Percentiles rank a stretch among this genome's conserved stretches.
These are phyloP conservation scores for Epsilonema sp. DNA, from an alignment of 2,888 invertebrate species.

Conservation along the genomic window DNA sequence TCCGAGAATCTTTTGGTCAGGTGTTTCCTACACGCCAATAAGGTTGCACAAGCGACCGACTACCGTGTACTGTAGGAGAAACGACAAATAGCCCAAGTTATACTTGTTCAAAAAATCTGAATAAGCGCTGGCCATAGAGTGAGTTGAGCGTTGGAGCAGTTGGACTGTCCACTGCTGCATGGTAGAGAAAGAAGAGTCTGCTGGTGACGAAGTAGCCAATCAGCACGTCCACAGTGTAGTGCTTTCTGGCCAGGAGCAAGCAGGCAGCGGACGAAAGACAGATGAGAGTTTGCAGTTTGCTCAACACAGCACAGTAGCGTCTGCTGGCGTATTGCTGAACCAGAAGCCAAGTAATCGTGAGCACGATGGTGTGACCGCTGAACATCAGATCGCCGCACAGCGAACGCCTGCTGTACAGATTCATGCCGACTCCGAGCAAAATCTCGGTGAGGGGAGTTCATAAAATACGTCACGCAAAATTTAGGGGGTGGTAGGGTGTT, in stretches of 20 bases:
- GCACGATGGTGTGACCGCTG: slow-evolving; percentile 19
- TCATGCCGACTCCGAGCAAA: slow-evolving; percentile 1
- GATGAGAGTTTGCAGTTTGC: not conserved
- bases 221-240: slow-evolving; percentile 22
- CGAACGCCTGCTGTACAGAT: slow-evolving; percentile 11
- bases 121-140: not conserved
- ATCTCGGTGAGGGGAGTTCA: no score
- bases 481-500: slow-evolving; percentile 24
- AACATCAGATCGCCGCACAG: slow-evolving; percentile 26
- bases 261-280: slow-evolving; percentile 7
- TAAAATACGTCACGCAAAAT: slow-evolving; percentile 22
- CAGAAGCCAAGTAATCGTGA: not conserved
- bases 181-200: not conserved
- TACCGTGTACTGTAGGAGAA: no score
- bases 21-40: no score
- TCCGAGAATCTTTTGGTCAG: no score
- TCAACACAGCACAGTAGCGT: slow-evolving; percentile 9
- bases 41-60: no score
- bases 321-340: slow-evolving; percentile 6
- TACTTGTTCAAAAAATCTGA: not conserved
- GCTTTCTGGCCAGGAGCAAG: slow-evolving; percentile 21
- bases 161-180: not conserved
- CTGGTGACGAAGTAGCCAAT: slow-evolving; percentile 17
- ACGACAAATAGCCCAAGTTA: no score
- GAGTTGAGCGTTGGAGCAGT: not conserved